Conservation (phyloP, 2,888 invertebrate genomes). For the Polydrusus pterygomalis region DNA sequence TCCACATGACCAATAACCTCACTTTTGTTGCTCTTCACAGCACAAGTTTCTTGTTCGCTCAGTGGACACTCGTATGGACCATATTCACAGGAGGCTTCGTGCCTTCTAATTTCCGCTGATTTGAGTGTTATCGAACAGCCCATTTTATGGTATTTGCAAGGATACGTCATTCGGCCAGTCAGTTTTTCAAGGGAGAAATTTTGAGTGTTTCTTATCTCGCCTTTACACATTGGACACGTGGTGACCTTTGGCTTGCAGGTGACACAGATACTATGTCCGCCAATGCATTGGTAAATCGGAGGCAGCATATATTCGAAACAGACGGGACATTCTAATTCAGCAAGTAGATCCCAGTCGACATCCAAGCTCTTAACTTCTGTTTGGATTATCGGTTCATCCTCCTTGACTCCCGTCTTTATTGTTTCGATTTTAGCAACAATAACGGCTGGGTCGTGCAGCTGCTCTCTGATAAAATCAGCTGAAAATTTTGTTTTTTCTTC, state of each 20-base stretch:
- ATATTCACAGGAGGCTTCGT: conserved; percentile 58
- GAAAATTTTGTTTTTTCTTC: conserved; percentile 59
- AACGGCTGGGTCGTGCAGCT: conserved; percentile 54
- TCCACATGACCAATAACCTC: conserved; percentile 52
- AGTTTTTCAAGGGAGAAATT: conserved; percentile 66
- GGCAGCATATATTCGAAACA: conserved; percentile 67
- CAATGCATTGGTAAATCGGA: conserved; percentile 66
- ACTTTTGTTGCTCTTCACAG: conserved; percentile 33
- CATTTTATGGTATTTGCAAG: conserved; percentile 64
- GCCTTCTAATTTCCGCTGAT: conserved; percentile 57
- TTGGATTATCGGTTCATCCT: conserved; percentile 21
- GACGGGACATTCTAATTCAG: conserved; percentile 66
- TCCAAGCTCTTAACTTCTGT: conserved; percentile 38
- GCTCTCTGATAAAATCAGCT: conserved; percentile 52
- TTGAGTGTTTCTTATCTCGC: conserved; percentile 60
- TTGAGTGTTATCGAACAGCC: conserved; percentile 60
- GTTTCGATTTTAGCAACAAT: conserved; percentile 57
- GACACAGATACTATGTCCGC: conserved; percentile 67
- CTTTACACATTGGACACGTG: conserved; percentile 64
- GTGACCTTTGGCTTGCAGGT: conserved; percentile 54
- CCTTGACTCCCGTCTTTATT: conserved; percentile 30
- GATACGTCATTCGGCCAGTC: conserved; percentile 61
- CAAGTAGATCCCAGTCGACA: conserved; percentile 56
- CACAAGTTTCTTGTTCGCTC: conserved; percentile 49
- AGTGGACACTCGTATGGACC: conserved; percentile 60